phyloP scores from a whole-genome alignment of 2,888 invertebrate genomes.

The Reticulitermes lucifugus region DNA sequence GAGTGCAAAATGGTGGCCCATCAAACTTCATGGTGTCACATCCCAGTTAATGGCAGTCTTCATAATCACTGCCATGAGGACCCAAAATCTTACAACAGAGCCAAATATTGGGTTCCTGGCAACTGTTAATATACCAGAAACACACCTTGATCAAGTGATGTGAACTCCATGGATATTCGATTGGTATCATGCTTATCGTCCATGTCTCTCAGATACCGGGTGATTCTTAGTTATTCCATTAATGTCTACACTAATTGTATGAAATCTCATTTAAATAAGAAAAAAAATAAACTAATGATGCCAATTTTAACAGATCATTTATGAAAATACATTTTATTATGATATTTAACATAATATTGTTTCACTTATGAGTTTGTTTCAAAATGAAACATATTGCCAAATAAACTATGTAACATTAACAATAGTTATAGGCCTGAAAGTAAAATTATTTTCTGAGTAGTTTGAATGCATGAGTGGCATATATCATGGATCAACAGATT shows the following conservation, averaged over 20 bases:
- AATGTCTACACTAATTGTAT: not conserved
- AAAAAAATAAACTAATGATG: not conserved
- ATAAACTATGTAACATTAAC: not conserved
- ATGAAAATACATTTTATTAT: not conserved
- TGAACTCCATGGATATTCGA: no score
- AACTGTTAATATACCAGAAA: no score
- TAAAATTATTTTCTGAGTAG: not conserved
- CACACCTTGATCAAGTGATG: no score
- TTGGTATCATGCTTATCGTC: no score
- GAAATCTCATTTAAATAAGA: not conserved
- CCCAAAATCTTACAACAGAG: no score
- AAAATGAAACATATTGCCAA: not conserved
- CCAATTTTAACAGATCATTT: not conserved
- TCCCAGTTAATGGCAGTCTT: no score
- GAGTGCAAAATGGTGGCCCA: no score
- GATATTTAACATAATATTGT: not conserved
- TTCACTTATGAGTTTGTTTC: not conserved
- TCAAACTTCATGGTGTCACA: no score
- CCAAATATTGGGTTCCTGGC: no score
- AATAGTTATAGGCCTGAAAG: slow-evolving; percentile 7
- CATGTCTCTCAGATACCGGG: slow-evolving; percentile 3
- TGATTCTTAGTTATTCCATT: not conserved
- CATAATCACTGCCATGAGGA: no score
- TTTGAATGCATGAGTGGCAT: not conserved
- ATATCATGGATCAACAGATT: not conserved